Percentiles rank a stretch among this genome's conserved stretches.
Conservation (phyloP, 2,797 vertebrate genomes). For the Poecile montanus region DNA sequence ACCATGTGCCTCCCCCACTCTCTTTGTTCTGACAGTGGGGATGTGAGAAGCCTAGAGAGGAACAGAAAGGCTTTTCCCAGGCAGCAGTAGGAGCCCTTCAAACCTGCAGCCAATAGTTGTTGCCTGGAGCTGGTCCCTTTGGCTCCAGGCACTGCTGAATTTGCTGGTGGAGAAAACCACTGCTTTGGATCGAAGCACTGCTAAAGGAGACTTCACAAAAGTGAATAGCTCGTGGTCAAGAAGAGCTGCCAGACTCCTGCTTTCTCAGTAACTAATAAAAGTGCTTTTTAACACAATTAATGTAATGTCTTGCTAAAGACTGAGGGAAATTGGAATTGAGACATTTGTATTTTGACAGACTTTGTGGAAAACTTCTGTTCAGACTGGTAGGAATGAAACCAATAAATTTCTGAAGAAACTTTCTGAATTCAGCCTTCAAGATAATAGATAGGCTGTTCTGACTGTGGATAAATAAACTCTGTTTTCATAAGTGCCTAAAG, state of each 20-base stretch:
- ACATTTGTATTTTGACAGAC: slow-evolving; percentile 57
- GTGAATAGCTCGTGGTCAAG: slow-evolving; percentile 44
- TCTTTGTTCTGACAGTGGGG: background rate
- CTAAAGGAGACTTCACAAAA: slow-evolving; percentile 43
- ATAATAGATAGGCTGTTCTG: slow-evolving; percentile 66
- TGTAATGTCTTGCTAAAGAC: slow-evolving; percentile 44
- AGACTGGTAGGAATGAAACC: slow-evolving; percentile 61
- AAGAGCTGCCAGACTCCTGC: slow-evolving; percentile 43
- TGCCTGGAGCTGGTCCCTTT: slow-evolving; percentile 23
- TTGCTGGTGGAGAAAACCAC: slow-evolving; percentile 54
- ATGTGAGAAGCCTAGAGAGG: background rate
- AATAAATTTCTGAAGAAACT: slow-evolving; percentile 58
- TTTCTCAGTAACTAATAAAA: slow-evolving; percentile 62
- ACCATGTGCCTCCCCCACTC: background rate
- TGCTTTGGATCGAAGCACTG: slow-evolving; percentile 16
- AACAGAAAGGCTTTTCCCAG: slow-evolving; percentile 16
- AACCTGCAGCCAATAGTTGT: slow-evolving; percentile 19
- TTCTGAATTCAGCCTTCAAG: slow-evolving; percentile 46
- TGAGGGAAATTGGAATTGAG: slow-evolving; percentile 52
- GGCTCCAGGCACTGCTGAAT: slow-evolving; percentile 45
- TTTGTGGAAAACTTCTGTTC: slow-evolving; percentile 57
- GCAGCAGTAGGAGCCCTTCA: slow-evolving; percentile 14
- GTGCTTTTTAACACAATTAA: slow-evolving; percentile 56
- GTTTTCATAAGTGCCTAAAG: slow-evolving; percentile 52
- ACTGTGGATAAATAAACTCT: slow-evolving; percentile 58